These are phyloP conservation scores for Cardiocondyla obscurior DNA, from an alignment of 1,140 invertebrate species.

Conservation along the genomic window DNA sequence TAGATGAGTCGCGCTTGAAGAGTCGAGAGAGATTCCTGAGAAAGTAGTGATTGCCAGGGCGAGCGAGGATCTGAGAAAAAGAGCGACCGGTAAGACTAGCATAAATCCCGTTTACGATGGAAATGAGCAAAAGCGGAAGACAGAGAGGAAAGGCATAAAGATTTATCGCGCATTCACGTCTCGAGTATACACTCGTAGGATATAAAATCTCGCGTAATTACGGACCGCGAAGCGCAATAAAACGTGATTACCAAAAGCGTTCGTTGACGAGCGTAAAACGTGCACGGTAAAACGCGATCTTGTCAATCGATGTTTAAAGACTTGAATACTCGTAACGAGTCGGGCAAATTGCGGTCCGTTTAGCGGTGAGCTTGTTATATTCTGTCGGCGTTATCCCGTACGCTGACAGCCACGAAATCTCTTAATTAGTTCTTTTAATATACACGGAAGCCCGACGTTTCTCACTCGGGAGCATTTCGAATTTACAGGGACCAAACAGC, in stretches of 20 bases:
- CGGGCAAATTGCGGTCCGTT: background rate
- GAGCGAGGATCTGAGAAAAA: background rate
- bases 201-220: constrained; percentile 58
- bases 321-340: background rate
- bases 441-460: constrained; percentile 8
- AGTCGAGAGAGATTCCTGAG: background rate
- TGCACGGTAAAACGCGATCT: background rate
- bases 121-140: constrained; percentile 6
- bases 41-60: background rate
- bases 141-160: background rate
- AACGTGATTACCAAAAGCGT: constrained; percentile 22
- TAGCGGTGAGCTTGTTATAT: background rate
- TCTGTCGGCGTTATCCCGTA: background rate
- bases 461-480: background rate
- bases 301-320: constrained; percentile 10
- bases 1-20: background rate
- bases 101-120: constrained; percentile 53
- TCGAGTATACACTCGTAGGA: constrained; percentile 1
- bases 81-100: background rate
- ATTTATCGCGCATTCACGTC: constrained; percentile 41
- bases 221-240: constrained; percentile 1
- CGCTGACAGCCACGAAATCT: constrained; percentile 11
- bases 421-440: constrained; percentile 46
- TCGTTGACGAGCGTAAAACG: background rate
- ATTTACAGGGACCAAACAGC: constrained; percentile 11